These are phyloP conservation scores for Etheostoma spectabile DNA, from an alignment of 2,113 vertebrate genomes.

Conservation along the genomic window DNA sequence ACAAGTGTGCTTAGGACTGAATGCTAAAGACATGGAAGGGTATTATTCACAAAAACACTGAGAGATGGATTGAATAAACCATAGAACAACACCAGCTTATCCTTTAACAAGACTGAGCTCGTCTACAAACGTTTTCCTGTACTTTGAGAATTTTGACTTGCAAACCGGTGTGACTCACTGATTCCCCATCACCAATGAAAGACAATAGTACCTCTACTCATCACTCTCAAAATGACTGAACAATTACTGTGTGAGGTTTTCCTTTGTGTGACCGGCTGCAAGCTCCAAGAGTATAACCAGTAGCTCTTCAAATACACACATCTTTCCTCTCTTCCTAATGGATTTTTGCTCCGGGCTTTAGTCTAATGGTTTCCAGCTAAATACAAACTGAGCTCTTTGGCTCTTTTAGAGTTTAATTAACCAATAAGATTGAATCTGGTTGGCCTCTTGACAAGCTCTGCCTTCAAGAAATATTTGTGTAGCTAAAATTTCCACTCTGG, in stretches of 20 bases:
- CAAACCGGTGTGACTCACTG: background rate
- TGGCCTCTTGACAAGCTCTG: conserved; percentile 20
- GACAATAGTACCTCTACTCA: background rate
- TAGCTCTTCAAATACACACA: conserved; percentile 11
- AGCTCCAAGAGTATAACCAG: background rate
- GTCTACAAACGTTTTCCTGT: background rate
- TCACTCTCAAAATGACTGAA: background rate
- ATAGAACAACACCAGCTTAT: background rate
- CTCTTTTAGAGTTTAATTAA: conserved; percentile 41
- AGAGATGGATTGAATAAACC: background rate
- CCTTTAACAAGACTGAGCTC: background rate
- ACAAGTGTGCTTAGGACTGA: too few relatives aligned
- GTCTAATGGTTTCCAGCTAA: background rate
- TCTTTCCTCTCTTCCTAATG: background rate
- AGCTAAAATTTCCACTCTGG: conserved; percentile 21
- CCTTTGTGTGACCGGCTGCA: background rate
- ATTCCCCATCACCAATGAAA: background rate
- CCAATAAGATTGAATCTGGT: conserved; percentile 14
- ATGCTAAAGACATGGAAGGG: too few relatives aligned
- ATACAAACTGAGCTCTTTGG: background rate
- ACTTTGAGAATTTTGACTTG: background rate
- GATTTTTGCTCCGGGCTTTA: background rate
- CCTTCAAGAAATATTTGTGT: conserved; percentile 22
- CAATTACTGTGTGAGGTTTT: background rate
- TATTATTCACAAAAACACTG: background rate